Conservation (phyloP, 2,888 invertebrate species). For the Apoda limacodes region DNA sequence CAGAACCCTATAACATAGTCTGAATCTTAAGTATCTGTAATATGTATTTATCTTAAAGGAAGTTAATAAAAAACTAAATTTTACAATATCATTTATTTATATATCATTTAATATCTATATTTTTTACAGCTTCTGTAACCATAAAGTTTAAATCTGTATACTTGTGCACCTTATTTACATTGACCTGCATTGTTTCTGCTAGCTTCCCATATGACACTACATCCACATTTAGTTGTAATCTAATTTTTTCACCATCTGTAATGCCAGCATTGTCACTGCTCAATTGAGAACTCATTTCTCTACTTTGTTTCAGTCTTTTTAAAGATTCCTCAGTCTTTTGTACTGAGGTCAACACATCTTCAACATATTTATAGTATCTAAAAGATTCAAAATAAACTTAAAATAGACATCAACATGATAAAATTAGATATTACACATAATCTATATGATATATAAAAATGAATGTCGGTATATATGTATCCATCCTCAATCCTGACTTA, state of each 20-base stretch:
- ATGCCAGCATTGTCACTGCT: conserved; percentile 70
- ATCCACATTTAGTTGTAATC: conserved; percentile 89
- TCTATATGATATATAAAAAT: not conserved
- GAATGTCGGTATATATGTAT: not conserved
- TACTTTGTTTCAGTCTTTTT: conserved; percentile 86
- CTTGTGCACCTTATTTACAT: conserved; percentile 68
- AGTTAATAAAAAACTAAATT: too few species aligned
- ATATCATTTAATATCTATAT: conserved; percentile 68
- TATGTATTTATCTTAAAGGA: too few species aligned
- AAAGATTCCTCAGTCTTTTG: conserved; percentile 96
- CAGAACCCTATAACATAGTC: too few species aligned
- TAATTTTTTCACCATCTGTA: conserved; percentile 94
- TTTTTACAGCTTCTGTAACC: conserved; percentile 73
- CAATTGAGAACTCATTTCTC: conserved; percentile 67
- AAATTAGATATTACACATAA: conserved; percentile 3
- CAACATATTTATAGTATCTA: conserved; percentile 79
- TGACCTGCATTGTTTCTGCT: conserved; percentile 65
- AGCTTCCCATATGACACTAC: conserved; percentile 79
- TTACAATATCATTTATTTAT: too few species aligned
- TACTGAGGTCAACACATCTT: conserved; percentile 92
- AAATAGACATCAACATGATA: not conserved
- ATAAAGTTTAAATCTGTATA: conserved; percentile 71
- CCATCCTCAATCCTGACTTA: too few species aligned
- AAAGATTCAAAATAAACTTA: conserved; percentile 14
- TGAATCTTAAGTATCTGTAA: too few species aligned